Evolutionary conservation across 2,113 vertebrate species (phyloP).

Genomic region (Oncorhynchus mykiss): DNA sequence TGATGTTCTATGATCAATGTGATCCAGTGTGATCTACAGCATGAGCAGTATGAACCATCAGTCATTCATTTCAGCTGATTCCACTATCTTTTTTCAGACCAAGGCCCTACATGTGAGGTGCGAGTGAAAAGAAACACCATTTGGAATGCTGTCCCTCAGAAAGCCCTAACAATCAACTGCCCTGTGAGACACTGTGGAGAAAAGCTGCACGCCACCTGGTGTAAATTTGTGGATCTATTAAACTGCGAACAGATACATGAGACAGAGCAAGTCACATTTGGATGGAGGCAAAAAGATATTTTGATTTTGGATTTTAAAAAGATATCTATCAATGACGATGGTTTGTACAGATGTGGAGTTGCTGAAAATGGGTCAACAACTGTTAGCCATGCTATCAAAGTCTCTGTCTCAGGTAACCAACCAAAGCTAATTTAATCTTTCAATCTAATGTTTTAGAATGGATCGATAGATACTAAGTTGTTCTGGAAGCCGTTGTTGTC

Average conservation of each 20-base stretch:
- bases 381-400: conserved; percentile 23
- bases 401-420: conserved; percentile 53
- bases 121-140: not conserved
- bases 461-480: not conserved
- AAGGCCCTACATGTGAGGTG: not conserved
- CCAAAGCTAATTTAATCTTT: not conserved
- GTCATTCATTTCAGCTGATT: not conserved
- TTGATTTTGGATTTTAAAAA: conserved; percentile 38
- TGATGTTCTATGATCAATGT: not conserved
- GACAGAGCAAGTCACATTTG: not conserved
- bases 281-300: not conserved
- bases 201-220: conserved; percentile 28
- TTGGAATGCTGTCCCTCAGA: not conserved
- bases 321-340: conserved; percentile 28
- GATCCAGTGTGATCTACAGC: not conserved
- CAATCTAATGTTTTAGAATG: too few relatives aligned
- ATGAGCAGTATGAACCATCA: too few relatives aligned
- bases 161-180: conserved; percentile 31
- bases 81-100: conserved; percentile 9
- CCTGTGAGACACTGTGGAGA: conserved; percentile 37
- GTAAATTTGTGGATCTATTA: not conserved
- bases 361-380: not conserved
- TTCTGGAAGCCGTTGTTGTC: not conserved
- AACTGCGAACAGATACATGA: not conserved
- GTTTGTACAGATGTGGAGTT: conserved; percentile 33